These are phyloP conservation scores for Eupithecia subfuscata DNA, from an alignment of 2,888 invertebrate species.

Conservation along the genomic window DNA sequence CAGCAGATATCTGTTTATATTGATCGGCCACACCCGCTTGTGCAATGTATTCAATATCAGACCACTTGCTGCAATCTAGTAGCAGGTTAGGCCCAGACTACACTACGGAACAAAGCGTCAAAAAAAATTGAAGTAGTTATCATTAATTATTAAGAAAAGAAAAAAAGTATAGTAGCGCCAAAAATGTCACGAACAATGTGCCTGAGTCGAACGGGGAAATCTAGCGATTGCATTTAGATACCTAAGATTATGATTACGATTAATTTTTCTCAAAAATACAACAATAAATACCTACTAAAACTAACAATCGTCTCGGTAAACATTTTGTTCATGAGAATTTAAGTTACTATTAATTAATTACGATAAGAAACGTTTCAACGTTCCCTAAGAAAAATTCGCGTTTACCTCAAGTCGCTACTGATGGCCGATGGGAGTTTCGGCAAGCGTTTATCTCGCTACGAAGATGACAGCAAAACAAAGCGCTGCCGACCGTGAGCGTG, in stretches of 20 bases:
- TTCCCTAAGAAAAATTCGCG: neutral
- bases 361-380: neutral
- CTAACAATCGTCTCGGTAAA: neutral
- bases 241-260: neutral
- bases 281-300: neutral
- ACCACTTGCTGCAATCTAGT: conserved; percentile 12
- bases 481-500: neutral
- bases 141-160: no score
- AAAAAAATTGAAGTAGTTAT: no score
- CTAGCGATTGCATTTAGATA: neutral
- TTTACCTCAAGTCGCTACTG: neutral
- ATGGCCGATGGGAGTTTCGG: neutral
- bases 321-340: neutral
- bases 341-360: neutral
- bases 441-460: neutral
- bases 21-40: conserved; percentile 38
- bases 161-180: neutral
- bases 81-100: neutral
- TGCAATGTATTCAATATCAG: conserved; percentile 38
- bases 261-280: neutral
- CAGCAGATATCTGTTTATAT: conserved; percentile 31
- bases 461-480: neutral
- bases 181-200: neutral
- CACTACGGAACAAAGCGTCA: neutral
- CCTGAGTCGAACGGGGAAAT: neutral